A percentile compares a stretch with the other conserved stretches of the same genome.
These are phyloP conservation scores for Mycetomoellerius zeteki DNA, from an alignment of 1,140 invertebrate genomes.

Conservation along the genomic window DNA sequence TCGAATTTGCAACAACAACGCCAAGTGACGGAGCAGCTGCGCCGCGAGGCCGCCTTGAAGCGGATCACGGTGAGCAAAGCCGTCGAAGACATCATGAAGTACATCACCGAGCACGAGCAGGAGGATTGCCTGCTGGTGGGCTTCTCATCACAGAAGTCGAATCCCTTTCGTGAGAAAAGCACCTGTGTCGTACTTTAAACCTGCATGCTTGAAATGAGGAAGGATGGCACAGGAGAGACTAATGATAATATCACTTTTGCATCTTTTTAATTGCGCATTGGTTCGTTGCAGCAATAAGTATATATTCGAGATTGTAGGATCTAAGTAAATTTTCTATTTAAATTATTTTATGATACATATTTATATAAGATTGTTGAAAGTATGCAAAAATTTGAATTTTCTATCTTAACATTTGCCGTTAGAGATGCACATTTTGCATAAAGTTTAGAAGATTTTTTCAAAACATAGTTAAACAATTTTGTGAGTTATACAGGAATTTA, in stretches of 20 bases:
- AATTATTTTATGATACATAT: constrained; percentile 52
- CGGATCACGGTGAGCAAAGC: constrained; percentile 95
- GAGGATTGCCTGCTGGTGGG: constrained; percentile 98
- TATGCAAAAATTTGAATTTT: neutral
- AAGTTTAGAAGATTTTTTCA: neutral
- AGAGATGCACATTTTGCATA: neutral
- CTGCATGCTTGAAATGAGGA: constrained; percentile 62
- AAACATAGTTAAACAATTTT: neutral
- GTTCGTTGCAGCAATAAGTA: neutral
- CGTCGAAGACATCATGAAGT: constrained; percentile 97
- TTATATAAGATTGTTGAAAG: constrained; percentile 11
- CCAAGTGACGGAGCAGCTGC: constrained; percentile 96
- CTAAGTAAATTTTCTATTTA: constrained; percentile 39
- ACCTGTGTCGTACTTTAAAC: constrained; percentile 94
- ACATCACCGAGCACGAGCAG: constrained; percentile 96
- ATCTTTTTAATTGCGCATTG: neutral
- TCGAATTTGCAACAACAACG: constrained; percentile 96
- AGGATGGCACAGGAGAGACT: neutral
- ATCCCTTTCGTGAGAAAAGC: constrained; percentile 98
- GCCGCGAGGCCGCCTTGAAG: constrained; percentile 96
- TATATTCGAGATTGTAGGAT: constrained; percentile 19
- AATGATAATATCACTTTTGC: neutral
- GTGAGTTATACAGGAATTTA: neutral
- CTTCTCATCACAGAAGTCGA: constrained; percentile 98
- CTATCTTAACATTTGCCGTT: neutral